Percentiles rank a stretch among this genome's conserved stretches.
Evolutionary conservation across 1,140 invertebrate genomes (phyloP).

Genomic region (Calephelis nemesis): DNA sequence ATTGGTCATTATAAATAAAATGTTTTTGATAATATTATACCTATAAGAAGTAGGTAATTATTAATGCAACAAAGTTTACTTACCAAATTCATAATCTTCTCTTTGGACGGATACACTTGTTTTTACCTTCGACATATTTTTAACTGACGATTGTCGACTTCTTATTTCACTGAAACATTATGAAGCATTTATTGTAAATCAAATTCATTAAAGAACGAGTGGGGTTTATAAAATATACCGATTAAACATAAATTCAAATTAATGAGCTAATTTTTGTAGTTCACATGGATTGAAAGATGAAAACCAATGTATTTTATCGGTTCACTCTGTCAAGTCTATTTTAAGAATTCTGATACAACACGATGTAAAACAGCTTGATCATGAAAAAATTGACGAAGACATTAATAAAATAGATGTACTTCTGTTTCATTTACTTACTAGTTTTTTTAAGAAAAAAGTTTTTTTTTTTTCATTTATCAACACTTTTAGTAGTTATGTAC

Average conservation of each 20-base stretch:
- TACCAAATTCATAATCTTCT: slow-evolving; percentile 24
- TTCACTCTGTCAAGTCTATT: slow-evolving; percentile 58
- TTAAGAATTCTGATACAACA: slow-evolving; percentile 33
- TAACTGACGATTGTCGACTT: slow-evolving; percentile 20
- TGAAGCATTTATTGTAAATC: not conserved
- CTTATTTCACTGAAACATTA: slow-evolving; percentile 23
- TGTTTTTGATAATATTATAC: no score
- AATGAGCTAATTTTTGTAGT: not conserved
- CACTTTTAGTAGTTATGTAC: no score
- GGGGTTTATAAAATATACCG: no score
- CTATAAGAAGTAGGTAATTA: no score
- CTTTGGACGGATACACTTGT: slow-evolving; percentile 24
- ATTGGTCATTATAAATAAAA: no score
- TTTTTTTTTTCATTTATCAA: no score
- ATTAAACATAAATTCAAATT: not conserved
- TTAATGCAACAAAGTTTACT: not conserved
- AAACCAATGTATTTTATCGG: not conserved
- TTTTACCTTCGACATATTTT: slow-evolving; percentile 20
- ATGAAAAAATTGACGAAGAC: no score
- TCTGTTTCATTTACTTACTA: no score
- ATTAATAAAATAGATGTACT: no score
- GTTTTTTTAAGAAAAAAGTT: no score
- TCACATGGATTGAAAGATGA: not conserved
- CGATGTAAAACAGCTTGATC: not conserved
- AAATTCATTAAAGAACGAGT: no score